phyloP scores from a whole-genome alignment of 2,113 vertebrate genomes.

The Bettongia penicillata region DNA sequence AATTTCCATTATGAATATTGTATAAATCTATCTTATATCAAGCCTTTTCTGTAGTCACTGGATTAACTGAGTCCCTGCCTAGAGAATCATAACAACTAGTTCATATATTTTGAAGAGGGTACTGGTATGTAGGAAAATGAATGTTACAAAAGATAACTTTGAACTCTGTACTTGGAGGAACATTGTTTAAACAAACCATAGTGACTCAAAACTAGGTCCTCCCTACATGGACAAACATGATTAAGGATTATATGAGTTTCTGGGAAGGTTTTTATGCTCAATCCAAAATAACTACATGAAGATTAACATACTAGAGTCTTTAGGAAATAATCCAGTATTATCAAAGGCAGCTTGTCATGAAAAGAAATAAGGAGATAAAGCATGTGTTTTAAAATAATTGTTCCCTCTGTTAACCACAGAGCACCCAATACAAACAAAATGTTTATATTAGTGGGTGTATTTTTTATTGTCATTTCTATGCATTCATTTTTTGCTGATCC shows the following conservation, averaged over 20 bases:
- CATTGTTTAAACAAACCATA: background rate
- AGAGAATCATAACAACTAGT: background rate
- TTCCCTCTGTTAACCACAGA: background rate
- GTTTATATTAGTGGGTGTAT: background rate
- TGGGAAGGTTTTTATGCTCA: background rate
- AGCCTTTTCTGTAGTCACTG: background rate
- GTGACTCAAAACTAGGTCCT: background rate
- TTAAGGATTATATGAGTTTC: conserved; percentile 1
- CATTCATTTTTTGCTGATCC: background rate
- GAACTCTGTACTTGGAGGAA: background rate
- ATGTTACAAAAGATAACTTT: background rate
- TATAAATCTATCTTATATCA: background rate
- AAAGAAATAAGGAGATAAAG: background rate
- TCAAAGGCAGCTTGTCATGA: background rate
- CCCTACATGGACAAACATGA: background rate
- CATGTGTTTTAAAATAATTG: conserved; percentile 11
- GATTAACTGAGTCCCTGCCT: background rate
- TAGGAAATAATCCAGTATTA: background rate
- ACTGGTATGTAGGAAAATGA: background rate
- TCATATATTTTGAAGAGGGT: conserved; percentile 4
- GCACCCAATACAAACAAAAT: background rate
- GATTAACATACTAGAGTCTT: background rate
- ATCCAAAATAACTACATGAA: conserved; percentile 21
- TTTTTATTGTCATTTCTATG: background rate
- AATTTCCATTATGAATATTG: background rate